Evolutionary conservation across 2,888 invertebrate genomes (phyloP).

Genomic region (Hoplodrina blanda): DNA sequence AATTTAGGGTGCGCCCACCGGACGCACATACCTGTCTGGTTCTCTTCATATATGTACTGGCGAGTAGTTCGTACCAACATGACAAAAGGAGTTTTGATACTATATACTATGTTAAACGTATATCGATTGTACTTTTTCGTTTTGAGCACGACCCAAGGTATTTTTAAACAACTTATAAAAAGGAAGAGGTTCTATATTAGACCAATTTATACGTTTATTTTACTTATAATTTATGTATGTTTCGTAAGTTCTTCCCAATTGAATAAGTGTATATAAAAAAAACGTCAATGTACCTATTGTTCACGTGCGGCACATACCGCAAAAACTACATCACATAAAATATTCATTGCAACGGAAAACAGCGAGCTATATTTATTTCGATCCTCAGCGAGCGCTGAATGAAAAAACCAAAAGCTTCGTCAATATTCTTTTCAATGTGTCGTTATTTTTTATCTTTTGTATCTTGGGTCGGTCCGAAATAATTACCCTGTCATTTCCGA

Average conservation of each 20-base stretch:
- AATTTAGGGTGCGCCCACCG: neutral
- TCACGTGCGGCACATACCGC: neutral
- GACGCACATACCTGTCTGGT: neutral
- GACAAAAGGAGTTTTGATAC: neutral
- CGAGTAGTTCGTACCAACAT: neutral
- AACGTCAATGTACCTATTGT: constrained; percentile 7
- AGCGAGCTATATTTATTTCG: constrained; percentile 33
- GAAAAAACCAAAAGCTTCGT: constrained; percentile 28
- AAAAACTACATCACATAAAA: constrained; percentile 37
- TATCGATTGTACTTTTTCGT: neutral
- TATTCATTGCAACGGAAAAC: constrained; percentile 47
- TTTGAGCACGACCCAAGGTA: too few species aligned
- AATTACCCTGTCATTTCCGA: constrained; percentile 2
- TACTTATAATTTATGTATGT: too few species aligned
- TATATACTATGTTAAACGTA: neutral
- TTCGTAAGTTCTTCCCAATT: neutral
- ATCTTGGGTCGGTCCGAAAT: constrained; percentile 3
- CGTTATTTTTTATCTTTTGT: constrained; percentile 33
- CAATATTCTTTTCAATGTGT: constrained; percentile 40
- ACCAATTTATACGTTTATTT: too few species aligned
- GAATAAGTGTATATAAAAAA: constrained; percentile 14
- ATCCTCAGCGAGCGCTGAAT: constrained; percentile 16
- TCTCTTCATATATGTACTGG: neutral
- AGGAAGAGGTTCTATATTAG: too few species aligned
- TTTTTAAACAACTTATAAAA: too few species aligned